Percentiles rank a stretch among this genome's conserved stretches.
Conservation (phyloP, 2,113 vertebrate genomes). For the Narcine bancroftii region DNA sequence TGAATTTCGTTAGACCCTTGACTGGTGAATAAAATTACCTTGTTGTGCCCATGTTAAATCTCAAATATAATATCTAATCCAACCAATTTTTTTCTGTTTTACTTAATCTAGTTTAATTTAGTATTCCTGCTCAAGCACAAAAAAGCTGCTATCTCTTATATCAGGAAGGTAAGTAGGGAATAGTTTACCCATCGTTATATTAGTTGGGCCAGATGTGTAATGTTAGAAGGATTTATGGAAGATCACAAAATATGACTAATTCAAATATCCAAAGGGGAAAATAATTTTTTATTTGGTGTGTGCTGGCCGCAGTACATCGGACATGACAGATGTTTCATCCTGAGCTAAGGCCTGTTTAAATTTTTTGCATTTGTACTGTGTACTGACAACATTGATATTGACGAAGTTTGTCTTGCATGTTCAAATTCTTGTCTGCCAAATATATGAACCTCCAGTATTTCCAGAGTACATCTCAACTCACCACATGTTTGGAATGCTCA, state of each 20-base stretch:
- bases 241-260: not conserved
- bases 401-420: not conserved
- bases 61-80: too few species aligned
- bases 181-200: not conserved
- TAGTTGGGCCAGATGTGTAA: not conserved
- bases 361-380: not conserved
- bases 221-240: not conserved
- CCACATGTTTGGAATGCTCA: not conserved
- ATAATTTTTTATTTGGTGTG: not conserved
- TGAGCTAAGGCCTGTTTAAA: not conserved
- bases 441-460: not conserved
- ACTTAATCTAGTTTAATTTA: not conserved
- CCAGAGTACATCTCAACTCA: not conserved
- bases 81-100: too few species aligned
- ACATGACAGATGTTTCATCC: not conserved
- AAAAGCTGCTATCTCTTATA: not conserved
- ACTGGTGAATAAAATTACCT: too few species aligned
- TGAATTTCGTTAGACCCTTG: too few species aligned
- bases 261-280: not conserved
- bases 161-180: not conserved
- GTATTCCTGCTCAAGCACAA: not conserved
- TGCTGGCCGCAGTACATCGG: not conserved
- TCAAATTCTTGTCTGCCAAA: not conserved
- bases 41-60: too few species aligned
- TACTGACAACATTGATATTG: not conserved